Evolutionary conservation across 2,797 vertebrate genomes (phyloP).

Genomic region (Rhyacichthys aspro): DNA sequence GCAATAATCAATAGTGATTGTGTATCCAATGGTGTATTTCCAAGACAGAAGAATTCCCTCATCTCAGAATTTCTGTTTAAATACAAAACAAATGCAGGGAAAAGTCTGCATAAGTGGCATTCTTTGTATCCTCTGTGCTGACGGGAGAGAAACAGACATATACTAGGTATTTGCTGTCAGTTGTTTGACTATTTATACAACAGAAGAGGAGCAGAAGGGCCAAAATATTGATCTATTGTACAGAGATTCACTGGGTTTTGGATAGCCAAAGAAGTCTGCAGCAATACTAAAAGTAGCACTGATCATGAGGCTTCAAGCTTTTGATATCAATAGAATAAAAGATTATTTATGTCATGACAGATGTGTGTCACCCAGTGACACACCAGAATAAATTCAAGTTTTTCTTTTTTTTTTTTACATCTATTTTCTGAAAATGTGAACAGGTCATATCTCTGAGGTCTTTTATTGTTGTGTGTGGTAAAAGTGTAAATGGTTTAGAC

Average conservation of each 20-base stretch:
- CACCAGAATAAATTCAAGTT: constrained; percentile 25
- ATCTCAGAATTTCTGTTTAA: constrained; percentile 3
- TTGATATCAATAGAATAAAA: constrained; percentile 22
- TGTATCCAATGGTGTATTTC: constrained; percentile 21
- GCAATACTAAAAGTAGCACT: not conserved
- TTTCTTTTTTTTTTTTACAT: too few species aligned
- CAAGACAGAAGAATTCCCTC: constrained; percentile 23
- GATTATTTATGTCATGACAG: constrained; percentile 21
- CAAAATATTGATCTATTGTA: constrained; percentile 69
- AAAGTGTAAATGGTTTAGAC: constrained; percentile 34
- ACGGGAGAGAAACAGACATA: constrained; percentile 59
- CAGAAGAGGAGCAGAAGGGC: constrained; percentile 57
- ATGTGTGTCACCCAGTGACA: constrained; percentile 14
- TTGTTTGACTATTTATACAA: constrained; percentile 74
- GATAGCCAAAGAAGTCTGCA: constrained; percentile 15
- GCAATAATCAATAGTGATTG: constrained; percentile 52
- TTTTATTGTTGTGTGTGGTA: constrained; percentile 34
- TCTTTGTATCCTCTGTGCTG: constrained; percentile 48
- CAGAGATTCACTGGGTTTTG: constrained; percentile 29
- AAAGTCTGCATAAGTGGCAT: constrained; percentile 26
- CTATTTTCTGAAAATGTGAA: constrained; percentile 14
- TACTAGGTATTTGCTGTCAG: constrained; percentile 65
- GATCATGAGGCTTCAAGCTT: not conserved
- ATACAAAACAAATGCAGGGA: constrained; percentile 3
- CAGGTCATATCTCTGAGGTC: constrained; percentile 4